These are phyloP conservation scores for Malurus leucopterus DNA, from an alignment of 2,797 vertebrate species.

Conservation along the genomic window DNA sequence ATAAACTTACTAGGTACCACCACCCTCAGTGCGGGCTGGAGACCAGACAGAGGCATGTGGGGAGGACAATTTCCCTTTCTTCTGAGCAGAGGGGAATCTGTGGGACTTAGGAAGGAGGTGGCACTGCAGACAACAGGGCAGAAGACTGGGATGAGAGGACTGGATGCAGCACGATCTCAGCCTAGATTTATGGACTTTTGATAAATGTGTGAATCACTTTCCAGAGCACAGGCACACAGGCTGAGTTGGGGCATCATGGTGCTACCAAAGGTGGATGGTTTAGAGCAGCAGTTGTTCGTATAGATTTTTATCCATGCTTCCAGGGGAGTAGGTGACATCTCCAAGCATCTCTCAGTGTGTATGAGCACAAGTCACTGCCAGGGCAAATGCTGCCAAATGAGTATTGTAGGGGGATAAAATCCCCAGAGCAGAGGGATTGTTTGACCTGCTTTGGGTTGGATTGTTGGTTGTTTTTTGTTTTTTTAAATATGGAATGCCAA, in stretches of 20 bases:
- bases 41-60: not conserved
- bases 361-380: not conserved
- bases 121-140: not conserved
- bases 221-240: not conserved
- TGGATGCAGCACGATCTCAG: rapidly evolving
- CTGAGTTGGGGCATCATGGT: not conserved
- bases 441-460: not conserved
- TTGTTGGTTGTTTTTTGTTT: not conserved
- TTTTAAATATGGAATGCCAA: not conserved
- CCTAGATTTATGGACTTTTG: not conserved
- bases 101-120: not conserved
- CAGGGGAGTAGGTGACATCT: not conserved
- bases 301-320: rapidly evolving
- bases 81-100: not conserved
- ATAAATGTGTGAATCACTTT: not conserved
- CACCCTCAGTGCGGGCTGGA: rapidly evolving
- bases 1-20: not conserved
- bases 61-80: rapidly evolving
- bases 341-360: not conserved
- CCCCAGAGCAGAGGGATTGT: not conserved
- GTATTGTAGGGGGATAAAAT: not conserved
- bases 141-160: not conserved
- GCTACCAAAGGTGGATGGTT: not conserved
- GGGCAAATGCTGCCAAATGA: not conserved
- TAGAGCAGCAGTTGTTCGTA: not conserved